These are phyloP conservation scores for Antechinus stuartii DNA, from an alignment of 2,113 vertebrate species.

Conservation along the genomic window DNA sequence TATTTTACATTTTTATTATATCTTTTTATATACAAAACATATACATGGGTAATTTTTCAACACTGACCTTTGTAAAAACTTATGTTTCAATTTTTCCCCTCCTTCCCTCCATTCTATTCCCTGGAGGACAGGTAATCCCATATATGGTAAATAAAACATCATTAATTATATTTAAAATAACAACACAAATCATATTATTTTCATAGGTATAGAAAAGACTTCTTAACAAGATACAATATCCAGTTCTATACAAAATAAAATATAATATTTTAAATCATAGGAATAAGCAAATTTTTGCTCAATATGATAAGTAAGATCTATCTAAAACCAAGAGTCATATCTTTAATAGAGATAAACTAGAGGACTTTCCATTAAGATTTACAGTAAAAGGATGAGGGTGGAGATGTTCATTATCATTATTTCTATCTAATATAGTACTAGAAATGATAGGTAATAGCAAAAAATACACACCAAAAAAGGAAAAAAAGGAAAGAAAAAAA, in stretches of 20 bases:
- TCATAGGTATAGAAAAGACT: neutral
- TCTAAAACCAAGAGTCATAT: too few species aligned
- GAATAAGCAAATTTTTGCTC: too few species aligned
- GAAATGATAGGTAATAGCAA: neutral
- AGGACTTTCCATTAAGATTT: neutral
- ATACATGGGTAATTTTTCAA: too few species aligned
- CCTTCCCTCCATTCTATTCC: too few species aligned
- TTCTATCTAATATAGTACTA: neutral
- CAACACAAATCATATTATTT: neutral
- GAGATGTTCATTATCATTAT: neutral
- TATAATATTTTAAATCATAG: neutral
- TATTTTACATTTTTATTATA: too few species aligned
- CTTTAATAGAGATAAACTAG: neutral
- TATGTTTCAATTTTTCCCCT: too few species aligned
- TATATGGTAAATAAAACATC: too few species aligned
- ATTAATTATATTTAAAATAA: neutral
- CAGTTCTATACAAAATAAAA: neutral
- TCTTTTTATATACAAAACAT: too few species aligned
- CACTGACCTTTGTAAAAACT: too few species aligned
- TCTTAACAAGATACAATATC: neutral
- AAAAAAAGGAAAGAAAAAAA: neutral
- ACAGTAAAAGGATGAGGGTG: too few species aligned
- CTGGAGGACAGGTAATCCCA: too few species aligned
- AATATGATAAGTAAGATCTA: too few species aligned
- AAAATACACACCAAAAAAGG: neutral